Percentiles rank a stretch among this genome's conserved stretches.
These are phyloP conservation scores for Glyphotaelius pellucidus DNA, from an alignment of 2,888 invertebrate genomes.

Conservation along the genomic window DNA sequence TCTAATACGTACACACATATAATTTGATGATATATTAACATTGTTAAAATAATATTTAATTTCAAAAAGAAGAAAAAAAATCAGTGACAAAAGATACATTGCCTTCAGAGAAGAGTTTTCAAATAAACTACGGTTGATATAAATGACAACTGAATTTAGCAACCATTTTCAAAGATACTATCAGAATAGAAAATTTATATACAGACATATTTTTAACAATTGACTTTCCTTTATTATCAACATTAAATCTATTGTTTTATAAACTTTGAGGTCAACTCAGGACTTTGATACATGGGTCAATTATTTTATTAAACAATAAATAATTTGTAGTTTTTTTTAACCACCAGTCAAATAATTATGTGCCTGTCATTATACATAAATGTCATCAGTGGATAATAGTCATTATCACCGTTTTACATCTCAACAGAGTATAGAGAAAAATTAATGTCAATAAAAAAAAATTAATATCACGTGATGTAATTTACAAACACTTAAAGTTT, in stretches of 20 bases:
- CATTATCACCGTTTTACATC: neutral
- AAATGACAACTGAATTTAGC: neutral
- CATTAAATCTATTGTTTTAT: neutral
- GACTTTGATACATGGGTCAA: neutral
- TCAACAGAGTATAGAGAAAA: neutral
- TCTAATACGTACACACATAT: neutral
- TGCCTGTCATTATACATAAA: neutral
- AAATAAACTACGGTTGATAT: neutral
- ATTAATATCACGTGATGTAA: neutral
- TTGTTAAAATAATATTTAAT: neutral
- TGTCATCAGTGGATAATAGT: neutral
- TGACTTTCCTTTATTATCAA: slow-evolving; percentile 7
- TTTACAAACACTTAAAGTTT: neutral
- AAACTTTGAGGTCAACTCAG: neutral
- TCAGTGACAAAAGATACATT: neutral
- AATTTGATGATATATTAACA: neutral
- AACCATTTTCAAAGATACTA: neutral
- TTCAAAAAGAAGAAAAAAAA: neutral
- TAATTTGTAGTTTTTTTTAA: neutral
- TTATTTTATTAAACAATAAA: neutral
- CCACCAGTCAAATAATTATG: neutral
- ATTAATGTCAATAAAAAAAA: neutral
- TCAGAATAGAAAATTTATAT: slow-evolving; percentile 9
- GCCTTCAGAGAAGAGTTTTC: neutral
- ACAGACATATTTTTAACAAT: slow-evolving; percentile 22